These are phyloP conservation scores for Eclectus roratus DNA, from an alignment of 2,113 vertebrate genomes.

Conservation along the genomic window DNA sequence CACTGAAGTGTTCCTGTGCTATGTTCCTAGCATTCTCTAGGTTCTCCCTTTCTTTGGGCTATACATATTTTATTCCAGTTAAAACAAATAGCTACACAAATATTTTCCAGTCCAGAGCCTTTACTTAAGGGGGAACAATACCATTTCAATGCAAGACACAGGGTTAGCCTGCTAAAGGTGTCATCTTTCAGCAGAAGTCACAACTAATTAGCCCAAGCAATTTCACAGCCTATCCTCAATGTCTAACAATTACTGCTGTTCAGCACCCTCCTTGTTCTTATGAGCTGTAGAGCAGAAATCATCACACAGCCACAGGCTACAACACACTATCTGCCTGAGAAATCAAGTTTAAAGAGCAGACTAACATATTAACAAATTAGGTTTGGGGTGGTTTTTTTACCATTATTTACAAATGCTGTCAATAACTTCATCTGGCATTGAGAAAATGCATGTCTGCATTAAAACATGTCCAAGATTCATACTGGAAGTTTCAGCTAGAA, in stretches of 20 bases:
- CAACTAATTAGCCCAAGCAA: not conserved
- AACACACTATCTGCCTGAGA: not conserved
- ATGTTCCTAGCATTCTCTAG: not conserved
- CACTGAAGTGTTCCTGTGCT: not conserved
- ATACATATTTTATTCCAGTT: not conserved
- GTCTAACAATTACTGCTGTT: not conserved
- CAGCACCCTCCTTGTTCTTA: not conserved
- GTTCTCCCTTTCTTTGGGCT: not conserved
- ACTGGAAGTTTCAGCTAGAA: not conserved
- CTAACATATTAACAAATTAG: not conserved
- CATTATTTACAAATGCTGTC: not conserved
- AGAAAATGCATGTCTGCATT: not conserved
- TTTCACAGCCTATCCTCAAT: not conserved
- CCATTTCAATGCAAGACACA: not conserved
- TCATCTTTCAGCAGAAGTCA: not conserved
- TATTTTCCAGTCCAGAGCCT: not conserved
- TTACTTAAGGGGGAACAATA: not conserved
- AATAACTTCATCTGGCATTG: not conserved
- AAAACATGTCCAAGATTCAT: not conserved
- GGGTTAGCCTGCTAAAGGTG: not conserved
- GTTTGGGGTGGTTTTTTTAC: rapidly evolving
- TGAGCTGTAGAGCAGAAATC: not conserved
- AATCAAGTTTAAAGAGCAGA: not conserved
- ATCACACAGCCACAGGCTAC: not conserved
- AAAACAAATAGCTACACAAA: not conserved